Base-by-base conservation (phyloP, 1,140 invertebrate genomes). In the Drosophila burlai region DNA sequence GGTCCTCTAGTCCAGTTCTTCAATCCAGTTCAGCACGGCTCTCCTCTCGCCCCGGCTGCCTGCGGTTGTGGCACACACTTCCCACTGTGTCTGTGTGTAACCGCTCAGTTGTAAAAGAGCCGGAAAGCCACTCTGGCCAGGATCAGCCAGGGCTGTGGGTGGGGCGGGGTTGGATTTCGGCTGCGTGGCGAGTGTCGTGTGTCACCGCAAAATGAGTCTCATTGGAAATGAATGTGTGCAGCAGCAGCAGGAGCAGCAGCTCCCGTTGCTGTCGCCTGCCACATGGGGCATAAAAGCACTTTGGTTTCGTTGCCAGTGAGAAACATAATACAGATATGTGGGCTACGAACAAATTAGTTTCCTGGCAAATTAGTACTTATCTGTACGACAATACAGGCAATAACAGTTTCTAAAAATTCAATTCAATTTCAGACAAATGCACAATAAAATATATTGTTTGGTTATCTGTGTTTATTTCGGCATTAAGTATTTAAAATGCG, bases 131-230 rank as follows among this genome's bases (percentile, higher is more conserved):
- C 67, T 75, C 84, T 71, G 80, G 61, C 64, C 71, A 72, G 80
- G 73, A 76, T 81, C 74, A 77, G 64, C 34, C 64, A 47, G 81
- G 63, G 78, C 66, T 78, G 50, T 45, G 74, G 61, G 78, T 58
- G 68, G 63, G 50, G 49, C 55, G 13, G 45, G 54, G 75, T 13
- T 9, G 57, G 40, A n/a, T 26, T 57, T 31, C 15, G 54, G 18
- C 34, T 69, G 31, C 59, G 34, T 18, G 40, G 54, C 45, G 73
- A 60, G 62, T 61, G 46, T 74, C 67, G 81, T 81, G 81, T 85
- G 85, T 79, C 49, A 79, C 85, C 84, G 68, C 84, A 89, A 89
- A 87, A 89, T 89, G 84, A 89, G 81, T 84, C 81, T 89, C 78
- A 89, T 89, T 89, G 84, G 81, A 76, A 89, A 79, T 89, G 84